Evolutionary conservation across 1,140 invertebrate species (phyloP).

Genomic region (Cylas formicarius): DNA sequence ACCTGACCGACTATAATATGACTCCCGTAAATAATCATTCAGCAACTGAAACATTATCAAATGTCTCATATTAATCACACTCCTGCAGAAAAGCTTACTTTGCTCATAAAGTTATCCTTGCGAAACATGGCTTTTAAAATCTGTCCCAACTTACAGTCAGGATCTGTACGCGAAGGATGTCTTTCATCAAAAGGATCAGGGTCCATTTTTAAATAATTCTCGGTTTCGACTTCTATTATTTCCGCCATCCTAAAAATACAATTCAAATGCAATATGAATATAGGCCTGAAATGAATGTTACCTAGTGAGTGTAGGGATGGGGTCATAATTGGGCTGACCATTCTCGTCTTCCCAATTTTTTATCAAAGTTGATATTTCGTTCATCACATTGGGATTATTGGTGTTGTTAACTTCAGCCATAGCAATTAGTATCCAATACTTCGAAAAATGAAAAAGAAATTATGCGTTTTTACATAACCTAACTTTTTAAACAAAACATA

Average conservation of each 20-base stretch:
- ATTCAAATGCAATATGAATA: background rate
- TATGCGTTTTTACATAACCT: slow-evolving; percentile 29
- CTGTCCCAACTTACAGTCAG: slow-evolving; percentile 82
- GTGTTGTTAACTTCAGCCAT: slow-evolving; percentile 29
- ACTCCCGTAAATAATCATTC: slow-evolving; percentile 79
- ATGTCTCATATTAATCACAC: background rate
- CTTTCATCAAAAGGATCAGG: slow-evolving; percentile 96
- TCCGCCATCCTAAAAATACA: slow-evolving; percentile 60
- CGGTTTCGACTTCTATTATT: slow-evolving; percentile 77
- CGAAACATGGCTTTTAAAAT: slow-evolving; percentile 88
- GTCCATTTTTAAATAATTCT: slow-evolving; percentile 91
- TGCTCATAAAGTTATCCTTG: slow-evolving; percentile 93
- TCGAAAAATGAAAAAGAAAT: slow-evolving; percentile 23
- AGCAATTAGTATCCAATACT: slow-evolving; percentile 6
- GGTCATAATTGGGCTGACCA: slow-evolving; percentile 56
- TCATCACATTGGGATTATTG: slow-evolving; percentile 28
- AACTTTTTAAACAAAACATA: slow-evolving; percentile 19
- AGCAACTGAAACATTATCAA: slow-evolving; percentile 60
- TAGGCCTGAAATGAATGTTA: slow-evolving; percentile 32
- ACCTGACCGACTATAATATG: slow-evolving; percentile 63
- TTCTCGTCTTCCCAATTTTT: slow-evolving; percentile 70
- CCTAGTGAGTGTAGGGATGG: slow-evolving; percentile 57
- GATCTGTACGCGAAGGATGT: slow-evolving; percentile 89
- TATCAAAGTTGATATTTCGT: slow-evolving; percentile 59
- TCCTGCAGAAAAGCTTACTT: slow-evolving; percentile 47